A percentile compares a stretch with the other conserved stretches of the same genome.
These are phyloP conservation scores for Marmota monax DNA, from an alignment of 2,113 vertebrate species.

Conservation along the genomic window DNA sequence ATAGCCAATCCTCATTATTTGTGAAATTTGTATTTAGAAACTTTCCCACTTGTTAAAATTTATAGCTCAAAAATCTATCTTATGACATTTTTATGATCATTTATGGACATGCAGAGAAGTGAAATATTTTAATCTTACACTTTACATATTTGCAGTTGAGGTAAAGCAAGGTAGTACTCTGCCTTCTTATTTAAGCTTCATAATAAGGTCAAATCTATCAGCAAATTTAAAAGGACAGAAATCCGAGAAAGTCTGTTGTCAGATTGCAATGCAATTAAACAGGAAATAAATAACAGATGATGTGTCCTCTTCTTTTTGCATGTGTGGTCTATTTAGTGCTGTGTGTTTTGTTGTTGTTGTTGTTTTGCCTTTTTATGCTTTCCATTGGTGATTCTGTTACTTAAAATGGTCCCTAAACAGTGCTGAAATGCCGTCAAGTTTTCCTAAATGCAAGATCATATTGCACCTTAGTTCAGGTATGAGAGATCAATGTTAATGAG, in stretches of 20 bases:
- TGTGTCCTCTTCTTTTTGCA: too few species aligned
- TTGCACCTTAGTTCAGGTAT: background rate
- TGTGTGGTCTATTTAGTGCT: too few species aligned
- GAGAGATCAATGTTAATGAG: background rate
- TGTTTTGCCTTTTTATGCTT: background rate
- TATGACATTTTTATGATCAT: background rate
- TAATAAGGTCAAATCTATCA: background rate
- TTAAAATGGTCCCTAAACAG: background rate
- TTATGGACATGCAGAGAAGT: background rate
- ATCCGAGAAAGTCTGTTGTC: too few species aligned
- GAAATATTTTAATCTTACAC: background rate
- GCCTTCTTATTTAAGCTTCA: background rate
- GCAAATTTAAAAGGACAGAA: too few species aligned
- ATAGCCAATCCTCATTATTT: background rate
- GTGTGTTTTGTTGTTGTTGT: too few species aligned
- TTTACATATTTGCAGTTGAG: background rate
- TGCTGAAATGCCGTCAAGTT: background rate
- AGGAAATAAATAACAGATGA: too few species aligned
- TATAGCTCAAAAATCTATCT: background rate
- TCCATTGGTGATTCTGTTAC: background rate
- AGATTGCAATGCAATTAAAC: too few species aligned
- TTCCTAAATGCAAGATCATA: background rate
- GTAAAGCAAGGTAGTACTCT: background rate
- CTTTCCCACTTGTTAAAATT: background rate
- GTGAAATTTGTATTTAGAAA: background rate